phyloP scores from a whole-genome alignment of 2,797 vertebrate genomes.

The Macropus fuliginosus region DNA sequence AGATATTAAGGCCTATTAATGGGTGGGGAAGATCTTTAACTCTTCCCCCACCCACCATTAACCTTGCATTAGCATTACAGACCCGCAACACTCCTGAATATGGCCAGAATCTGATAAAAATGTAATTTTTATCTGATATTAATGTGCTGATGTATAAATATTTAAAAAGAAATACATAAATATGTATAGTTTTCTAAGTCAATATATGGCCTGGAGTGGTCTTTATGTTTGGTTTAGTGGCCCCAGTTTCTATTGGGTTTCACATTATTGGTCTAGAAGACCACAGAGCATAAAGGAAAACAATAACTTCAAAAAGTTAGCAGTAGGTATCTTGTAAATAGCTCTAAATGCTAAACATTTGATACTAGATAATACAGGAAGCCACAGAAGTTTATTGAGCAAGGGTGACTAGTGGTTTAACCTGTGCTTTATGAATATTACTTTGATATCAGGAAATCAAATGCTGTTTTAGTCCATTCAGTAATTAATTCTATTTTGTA shows the following conservation, averaged over 20 bases:
- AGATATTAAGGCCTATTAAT: too few species aligned
- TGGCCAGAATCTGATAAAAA: not conserved
- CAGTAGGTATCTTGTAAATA: constrained; percentile 3
- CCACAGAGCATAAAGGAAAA: constrained; percentile 2
- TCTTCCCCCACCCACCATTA: too few species aligned
- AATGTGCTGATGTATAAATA: not conserved
- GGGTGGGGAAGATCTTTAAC: too few species aligned
- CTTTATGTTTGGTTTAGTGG: not conserved
- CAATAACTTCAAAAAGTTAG: constrained; percentile 4
- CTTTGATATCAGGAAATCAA: not conserved
- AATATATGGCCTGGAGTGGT: not conserved
- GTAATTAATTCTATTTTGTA: not conserved
- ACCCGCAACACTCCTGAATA: not conserved
- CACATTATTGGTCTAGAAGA: not conserved
- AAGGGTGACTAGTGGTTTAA: constrained; percentile 34
- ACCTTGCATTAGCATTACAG: too few species aligned
- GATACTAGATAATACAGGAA: constrained; percentile 36
- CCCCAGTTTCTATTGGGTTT: not conserved
- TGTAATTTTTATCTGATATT: not conserved
- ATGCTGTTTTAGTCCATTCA: not conserved
- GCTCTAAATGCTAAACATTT: constrained; percentile 18
- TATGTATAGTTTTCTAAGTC: not conserved
- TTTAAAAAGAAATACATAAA: not conserved
- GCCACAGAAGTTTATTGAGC: constrained; percentile 20
- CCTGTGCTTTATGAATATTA: constrained; percentile 37